Percentiles rank a stretch among this genome's conserved stretches.
phyloP scores from a whole-genome alignment of 2,888 invertebrate genomes.

The Buathra laborator region DNA sequence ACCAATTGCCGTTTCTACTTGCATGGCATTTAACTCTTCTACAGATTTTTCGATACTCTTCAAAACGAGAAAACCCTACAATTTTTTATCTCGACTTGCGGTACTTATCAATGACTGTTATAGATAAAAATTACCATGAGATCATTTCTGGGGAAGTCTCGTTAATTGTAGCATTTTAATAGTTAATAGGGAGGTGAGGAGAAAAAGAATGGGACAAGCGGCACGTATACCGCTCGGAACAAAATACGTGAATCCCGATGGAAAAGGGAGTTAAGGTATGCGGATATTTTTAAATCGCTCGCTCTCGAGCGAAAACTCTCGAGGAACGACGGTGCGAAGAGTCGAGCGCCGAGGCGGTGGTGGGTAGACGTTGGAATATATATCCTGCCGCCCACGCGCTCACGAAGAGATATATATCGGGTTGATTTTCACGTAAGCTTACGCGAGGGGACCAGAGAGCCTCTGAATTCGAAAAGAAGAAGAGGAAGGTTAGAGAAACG shows the following conservation, averaged over 20 bases:
- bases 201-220: neutral
- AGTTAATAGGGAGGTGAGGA: no score
- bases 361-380: constrained; percentile 35
- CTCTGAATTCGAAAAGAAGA: constrained; percentile 14
- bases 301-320: constrained; percentile 4
- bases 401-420: constrained; percentile 43
- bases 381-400: constrained; percentile 56
- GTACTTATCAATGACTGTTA: no score
- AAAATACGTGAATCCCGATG: constrained; percentile 53
- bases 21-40: neutral
- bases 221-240: neutral
- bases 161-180: no score
- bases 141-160: no score
- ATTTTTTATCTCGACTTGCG: no score
- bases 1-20: constrained; percentile 44
- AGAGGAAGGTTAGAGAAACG: neutral
- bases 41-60: neutral
- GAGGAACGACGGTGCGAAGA: constrained; percentile 27
- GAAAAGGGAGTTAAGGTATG: constrained; percentile 65
- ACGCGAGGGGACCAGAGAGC: neutral
- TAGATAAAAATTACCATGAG: no score
- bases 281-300: constrained; percentile 75
- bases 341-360: constrained; percentile 6
- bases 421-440: constrained; percentile 23
- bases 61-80: no score